Conservation (phyloP, 2,888 invertebrate genomes). For the Microplitis deprimator region DNA sequence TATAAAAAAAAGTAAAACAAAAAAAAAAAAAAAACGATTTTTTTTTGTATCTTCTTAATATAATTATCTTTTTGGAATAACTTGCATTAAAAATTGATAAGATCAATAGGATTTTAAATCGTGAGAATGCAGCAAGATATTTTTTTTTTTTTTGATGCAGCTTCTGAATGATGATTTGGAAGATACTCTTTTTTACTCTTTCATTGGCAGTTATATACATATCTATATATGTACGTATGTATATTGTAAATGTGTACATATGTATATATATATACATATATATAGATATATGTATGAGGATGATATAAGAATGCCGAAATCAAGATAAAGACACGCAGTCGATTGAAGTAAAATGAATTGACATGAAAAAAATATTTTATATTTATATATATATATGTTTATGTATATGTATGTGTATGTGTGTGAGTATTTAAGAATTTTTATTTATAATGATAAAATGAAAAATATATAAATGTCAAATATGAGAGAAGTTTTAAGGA, state of each 20-base stretch:
- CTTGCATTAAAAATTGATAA: constrained; percentile 46
- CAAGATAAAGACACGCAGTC: constrained; percentile 44
- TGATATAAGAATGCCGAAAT: constrained; percentile 48
- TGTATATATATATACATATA: no score
- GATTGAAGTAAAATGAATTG: constrained; percentile 23
- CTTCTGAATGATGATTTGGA: neutral
- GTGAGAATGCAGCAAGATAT: constrained; percentile 51
- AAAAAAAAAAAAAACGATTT: neutral
- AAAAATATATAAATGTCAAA: constrained; percentile 17
- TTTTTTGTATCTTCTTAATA: constrained; percentile 26
- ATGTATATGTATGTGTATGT: no score
- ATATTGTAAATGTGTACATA: no score
- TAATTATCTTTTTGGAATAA: no score
- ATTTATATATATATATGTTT: no score
- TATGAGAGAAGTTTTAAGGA: constrained; percentile 23
- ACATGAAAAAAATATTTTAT: neutral
- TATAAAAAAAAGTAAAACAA: neutral
- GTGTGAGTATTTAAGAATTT: neutral
- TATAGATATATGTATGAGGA: neutral
- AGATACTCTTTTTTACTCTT: no score
- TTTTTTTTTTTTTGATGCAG: constrained; percentile 4
- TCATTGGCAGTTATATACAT: no score
- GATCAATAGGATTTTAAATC: constrained; percentile 52
- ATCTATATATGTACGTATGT: no score
- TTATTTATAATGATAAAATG: constrained; percentile 15